Base-by-base conservation (phyloP, 2,113 vertebrate species). In the Acrocephalus arundinaceus region DNA sequence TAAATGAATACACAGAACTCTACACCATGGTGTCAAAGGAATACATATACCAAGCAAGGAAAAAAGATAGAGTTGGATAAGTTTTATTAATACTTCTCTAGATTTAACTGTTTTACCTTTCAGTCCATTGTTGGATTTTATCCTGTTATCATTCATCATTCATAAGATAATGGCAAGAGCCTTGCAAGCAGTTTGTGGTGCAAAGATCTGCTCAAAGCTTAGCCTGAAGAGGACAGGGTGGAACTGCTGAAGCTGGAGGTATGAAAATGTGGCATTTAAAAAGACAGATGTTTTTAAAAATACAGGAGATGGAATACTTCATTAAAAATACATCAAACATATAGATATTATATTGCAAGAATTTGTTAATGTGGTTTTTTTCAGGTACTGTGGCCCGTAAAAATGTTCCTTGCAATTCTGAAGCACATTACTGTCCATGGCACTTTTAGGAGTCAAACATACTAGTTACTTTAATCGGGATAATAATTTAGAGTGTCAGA, bases 401-500 rank as follows among this genome's bases (percentile, higher is more conserved):
- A 89, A 86, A 72, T 54, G 62, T 93, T 94, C 82, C 46, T 66
- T 92, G 52, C 83, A 78, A 68, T 92, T 80, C 82, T 92, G 84
- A 74, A 77, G 73, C 10, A 7, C 67, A 17, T 95, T 91, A 90
- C 58, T 66, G 70, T 84, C 89, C 87, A 2, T 94, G 87, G 87
- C 93, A 96, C 90, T 96, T 94, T 95, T 93, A 94, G 83, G 96
- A 97, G 91, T 96, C 89, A 95, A 93, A 85, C 76, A 79, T 92
- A 92, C 51, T 89, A 74, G 94, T 76, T 85, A 5, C 77, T 96
- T 97, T 93, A 88, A 95, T 94, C 66, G 2, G 68, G 58, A 74
- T 96, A 92, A 97, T 95, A 95, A 97, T 96, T 95, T 91, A 93
- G 90, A 81, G 68, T 95, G 96, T 93, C 94, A 91, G 63, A 97